These are phyloP conservation scores for Eilema depressum DNA, from an alignment of 2,888 invertebrate genomes.

Conservation along the genomic window DNA sequence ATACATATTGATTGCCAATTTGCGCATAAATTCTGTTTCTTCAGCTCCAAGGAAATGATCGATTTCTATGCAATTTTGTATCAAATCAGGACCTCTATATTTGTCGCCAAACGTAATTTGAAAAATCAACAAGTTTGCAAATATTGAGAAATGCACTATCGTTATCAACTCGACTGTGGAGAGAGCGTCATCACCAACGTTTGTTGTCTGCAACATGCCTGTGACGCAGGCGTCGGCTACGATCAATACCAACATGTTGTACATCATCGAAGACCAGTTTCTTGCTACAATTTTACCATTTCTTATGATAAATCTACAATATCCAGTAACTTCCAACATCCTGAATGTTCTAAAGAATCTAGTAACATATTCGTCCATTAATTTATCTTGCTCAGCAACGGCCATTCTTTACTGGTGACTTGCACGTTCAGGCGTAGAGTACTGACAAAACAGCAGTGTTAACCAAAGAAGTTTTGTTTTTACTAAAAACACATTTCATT, in stretches of 20 bases:
- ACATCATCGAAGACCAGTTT: constrained; percentile 47
- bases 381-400: constrained; percentile 36
- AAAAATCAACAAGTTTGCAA: constrained; percentile 55
- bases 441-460: background rate
- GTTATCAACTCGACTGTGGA: constrained; percentile 60
- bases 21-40: constrained; percentile 72
- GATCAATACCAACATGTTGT: constrained; percentile 51
- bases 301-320: constrained; percentile 62
- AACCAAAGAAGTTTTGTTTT: too few relatives aligned
- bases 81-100: constrained; percentile 52
- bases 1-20: constrained; percentile 48
- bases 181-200: constrained; percentile 48
- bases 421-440: background rate
- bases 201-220: constrained; percentile 55
- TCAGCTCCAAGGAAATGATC: constrained; percentile 65
- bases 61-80: constrained; percentile 62
- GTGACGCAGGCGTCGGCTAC: constrained; percentile 43
- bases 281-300: constrained; percentile 57
- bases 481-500: background rate
- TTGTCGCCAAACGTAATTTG: constrained; percentile 62
- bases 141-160: constrained; percentile 54
- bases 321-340: constrained; percentile 58
- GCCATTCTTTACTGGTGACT: constrained; percentile 38
- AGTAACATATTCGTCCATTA: constrained; percentile 57
- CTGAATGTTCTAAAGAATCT: constrained; percentile 49